Conservation (phyloP, 2,113 vertebrate species). For the Cyrtonyx montezumae region DNA sequence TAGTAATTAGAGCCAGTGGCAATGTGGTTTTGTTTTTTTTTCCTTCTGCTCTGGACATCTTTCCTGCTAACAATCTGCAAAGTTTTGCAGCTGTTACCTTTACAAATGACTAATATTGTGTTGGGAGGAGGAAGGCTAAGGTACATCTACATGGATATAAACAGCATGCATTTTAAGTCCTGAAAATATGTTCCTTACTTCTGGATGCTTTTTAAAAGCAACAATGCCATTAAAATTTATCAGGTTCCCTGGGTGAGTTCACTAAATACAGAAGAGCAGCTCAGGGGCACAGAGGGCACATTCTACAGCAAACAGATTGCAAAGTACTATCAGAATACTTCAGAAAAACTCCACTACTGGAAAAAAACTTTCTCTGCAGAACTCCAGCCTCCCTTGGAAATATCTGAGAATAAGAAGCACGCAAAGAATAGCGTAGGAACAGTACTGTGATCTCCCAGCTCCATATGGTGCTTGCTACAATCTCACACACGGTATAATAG, state of each 20-base stretch:
- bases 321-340: neutral
- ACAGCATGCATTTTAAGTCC: slow-evolving; percentile 20
- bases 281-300: neutral
- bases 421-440: neutral
- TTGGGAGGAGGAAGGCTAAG: slow-evolving; percentile 11
- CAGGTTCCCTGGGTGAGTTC: neutral
- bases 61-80: neutral
- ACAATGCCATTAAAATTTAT: neutral
- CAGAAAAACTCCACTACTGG: neutral
- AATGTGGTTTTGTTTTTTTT: neutral
- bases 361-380: neutral
- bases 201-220: neutral
- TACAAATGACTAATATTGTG: neutral
- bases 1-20: neutral
- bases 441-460: neutral
- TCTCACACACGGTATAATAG: neutral
- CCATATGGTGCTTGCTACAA: neutral
- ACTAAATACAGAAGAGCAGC: neutral
- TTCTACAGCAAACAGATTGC: neutral
- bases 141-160: slow-evolving; percentile 32
- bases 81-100: neutral
- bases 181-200: neutral
- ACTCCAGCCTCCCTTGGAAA: neutral
- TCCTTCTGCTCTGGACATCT: neutral
- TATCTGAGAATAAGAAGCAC: neutral